Evolutionary conservation across 2,797 vertebrate species (phyloP), one percentile per base, ranked within the genome.

Genomic region (Intellagama lesueurii): DNA sequence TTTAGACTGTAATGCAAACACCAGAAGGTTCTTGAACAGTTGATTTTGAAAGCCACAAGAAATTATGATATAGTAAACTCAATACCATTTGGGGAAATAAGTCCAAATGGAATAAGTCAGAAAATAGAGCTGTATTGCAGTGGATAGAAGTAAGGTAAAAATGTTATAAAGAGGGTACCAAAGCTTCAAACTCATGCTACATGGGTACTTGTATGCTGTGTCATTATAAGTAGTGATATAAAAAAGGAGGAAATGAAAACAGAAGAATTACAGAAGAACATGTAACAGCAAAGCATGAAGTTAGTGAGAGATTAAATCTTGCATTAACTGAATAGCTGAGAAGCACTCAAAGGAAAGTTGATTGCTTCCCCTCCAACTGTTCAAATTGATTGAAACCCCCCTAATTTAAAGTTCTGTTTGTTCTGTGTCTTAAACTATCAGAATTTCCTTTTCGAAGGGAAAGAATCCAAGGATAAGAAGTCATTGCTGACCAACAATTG

Each of bases 361-460:
- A 97, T 97, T 97, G 96, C 97, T 97, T 97, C 97, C 96, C 97
- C 96, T 97, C 95, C 97, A 96, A 96, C 96, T 97, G 95, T 96
- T 97, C 96, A 96, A 97, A 96, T 94, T 97, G 97, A 97, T 97
- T 97, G 96, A 97, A 97, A 97, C 97, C 95, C 94, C 95, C 95
- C 96, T 97, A 97, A 98, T 98, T 98, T 97, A 96, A 97, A 97
- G 96, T 97, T 97, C 94, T 98, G 97, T 98, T 98, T 98, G 97
- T 98, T 97, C 97, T 98, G 85, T 95, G 96, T 97, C 97, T 97
- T 98, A 98, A 97, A 97, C 97, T 96, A 97, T 97, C 97, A 96
- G 96, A 96, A 96, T 97, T 97, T 97, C 97, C 95, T 94, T 97
- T 97, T 96, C 94, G 94, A 97, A 88, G 96, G 97, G 95, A 96